These are phyloP conservation scores for Eremophila alpestris DNA, from an alignment of 2,797 vertebrate species.

Conservation along the genomic window DNA sequence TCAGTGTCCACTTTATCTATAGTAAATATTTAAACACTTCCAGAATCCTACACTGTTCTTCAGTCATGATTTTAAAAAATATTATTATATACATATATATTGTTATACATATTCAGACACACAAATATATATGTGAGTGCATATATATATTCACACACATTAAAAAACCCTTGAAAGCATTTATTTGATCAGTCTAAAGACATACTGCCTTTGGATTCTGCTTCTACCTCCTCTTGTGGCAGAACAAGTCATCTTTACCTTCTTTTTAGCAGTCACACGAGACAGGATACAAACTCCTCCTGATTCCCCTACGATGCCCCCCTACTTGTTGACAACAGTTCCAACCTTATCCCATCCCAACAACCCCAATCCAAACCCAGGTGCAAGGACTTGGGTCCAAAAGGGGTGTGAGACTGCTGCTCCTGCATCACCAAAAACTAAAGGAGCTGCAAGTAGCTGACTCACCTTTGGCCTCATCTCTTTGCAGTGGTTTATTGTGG, in stretches of 20 bases:
- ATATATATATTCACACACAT: no score
- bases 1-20: background rate
- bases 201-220: background rate
- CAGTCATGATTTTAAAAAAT: background rate
- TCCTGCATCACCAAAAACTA: background rate
- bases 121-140: fast-evolving
- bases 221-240: background rate
- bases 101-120: background rate
- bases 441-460: background rate
- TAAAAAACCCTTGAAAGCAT: background rate
- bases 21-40: background rate
- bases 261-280: background rate
- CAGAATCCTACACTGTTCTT: background rate
- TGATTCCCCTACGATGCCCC: background rate
- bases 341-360: background rate
- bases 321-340: background rate
- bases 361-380: background rate
- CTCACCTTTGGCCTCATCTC: background rate
- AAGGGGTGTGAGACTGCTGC: fast-evolving
- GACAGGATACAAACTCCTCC: background rate
- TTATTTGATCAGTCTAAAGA: background rate
- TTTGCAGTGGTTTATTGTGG: background rate
- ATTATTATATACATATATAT: no score
- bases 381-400: background rate
- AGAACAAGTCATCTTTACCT: background rate